Evolutionary conservation across 1,140 invertebrate genomes (phyloP).

Genomic region (Lethocerus indicus): DNA sequence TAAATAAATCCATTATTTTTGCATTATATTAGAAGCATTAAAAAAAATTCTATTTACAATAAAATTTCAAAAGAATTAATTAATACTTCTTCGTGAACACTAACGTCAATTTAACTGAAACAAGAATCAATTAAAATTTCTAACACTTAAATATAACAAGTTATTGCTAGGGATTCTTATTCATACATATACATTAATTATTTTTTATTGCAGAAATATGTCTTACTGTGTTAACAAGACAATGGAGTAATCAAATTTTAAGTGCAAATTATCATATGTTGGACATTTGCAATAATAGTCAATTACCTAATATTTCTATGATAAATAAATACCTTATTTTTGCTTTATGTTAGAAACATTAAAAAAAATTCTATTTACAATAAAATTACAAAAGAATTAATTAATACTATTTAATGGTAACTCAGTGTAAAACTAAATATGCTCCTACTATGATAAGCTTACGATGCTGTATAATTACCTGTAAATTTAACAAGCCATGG

Average conservation of each 20-base stretch:
- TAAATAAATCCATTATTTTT: background rate
- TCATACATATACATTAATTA: background rate
- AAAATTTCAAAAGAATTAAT: conserved; percentile 32
- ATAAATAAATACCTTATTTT: background rate
- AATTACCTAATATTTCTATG: background rate
- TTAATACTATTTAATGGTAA: conserved; percentile 55
- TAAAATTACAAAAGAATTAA: conserved; percentile 32
- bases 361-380: background rate
- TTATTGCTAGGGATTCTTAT: background rate
- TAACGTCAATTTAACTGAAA: conserved; percentile 43
- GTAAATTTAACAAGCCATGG: conserved; percentile 20
- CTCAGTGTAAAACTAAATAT: conserved; percentile 9
- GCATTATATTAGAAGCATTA: conserved; percentile 2
- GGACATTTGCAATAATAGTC: background rate
- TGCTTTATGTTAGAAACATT: conserved; percentile 1
- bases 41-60: background rate
- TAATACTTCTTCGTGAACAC: conserved; percentile 55
- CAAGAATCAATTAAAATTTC: conserved; percentile 11
- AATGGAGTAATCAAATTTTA: background rate
- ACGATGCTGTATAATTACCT: conserved; percentile 15
- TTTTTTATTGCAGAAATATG: background rate
- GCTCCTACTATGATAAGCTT: background rate
- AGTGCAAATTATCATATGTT: background rate
- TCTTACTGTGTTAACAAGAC: background rate
- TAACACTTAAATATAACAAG: background rate